phyloP scores from a whole-genome alignment of 2,113 vertebrate genomes.

The Pteropus alecto region DNA sequence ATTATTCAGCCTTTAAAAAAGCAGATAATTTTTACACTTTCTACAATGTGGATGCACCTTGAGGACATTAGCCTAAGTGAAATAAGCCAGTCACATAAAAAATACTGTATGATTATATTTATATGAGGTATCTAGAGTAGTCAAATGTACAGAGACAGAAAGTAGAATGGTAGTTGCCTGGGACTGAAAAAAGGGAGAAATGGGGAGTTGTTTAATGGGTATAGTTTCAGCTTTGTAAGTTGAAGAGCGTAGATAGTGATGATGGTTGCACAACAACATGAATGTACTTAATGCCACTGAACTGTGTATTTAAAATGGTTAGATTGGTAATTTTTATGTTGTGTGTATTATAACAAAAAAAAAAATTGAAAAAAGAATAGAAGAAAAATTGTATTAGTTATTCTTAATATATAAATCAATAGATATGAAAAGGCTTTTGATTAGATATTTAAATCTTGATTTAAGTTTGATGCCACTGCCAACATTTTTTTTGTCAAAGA shows the following conservation, averaged over 20 bases:
- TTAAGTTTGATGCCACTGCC: background rate
- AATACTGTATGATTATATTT: background rate
- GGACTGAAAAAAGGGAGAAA: background rate
- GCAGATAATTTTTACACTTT: background rate
- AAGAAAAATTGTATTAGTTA: background rate
- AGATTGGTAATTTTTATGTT: background rate
- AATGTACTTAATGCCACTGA: background rate
- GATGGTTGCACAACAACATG: background rate
- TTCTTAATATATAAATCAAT: background rate
- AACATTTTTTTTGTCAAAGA: background rate
- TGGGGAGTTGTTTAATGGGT: background rate
- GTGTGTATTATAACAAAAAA: background rate
- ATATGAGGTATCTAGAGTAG: background rate
- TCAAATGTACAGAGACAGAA: background rate
- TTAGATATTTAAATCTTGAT: background rate
- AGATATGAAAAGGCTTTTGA: background rate
- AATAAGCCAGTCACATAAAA: background rate
- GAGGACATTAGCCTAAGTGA: background rate
- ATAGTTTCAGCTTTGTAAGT: background rate
- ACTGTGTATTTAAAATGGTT: background rate
- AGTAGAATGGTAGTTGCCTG: background rate
- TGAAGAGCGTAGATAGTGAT: background rate
- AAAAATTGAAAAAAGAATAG: background rate
- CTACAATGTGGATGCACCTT: background rate
- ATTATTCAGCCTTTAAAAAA: background rate